A percentile compares a stretch with the other conserved stretches of the same genome.
Conservation (phyloP, 2,888 invertebrate species). For the Idaea aversata region DNA sequence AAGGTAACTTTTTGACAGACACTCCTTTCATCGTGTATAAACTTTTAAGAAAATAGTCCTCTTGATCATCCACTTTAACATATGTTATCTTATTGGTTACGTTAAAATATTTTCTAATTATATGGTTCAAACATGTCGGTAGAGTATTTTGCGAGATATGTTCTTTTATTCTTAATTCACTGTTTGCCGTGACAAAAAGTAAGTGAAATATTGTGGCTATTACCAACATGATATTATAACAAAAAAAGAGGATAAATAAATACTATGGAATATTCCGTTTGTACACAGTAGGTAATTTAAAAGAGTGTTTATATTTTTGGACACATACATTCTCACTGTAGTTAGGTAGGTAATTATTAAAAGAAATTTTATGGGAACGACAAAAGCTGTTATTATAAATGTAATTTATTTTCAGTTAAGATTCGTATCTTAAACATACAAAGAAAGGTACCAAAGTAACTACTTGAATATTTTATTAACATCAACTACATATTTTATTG, state of each 20-base stretch:
- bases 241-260: background rate
- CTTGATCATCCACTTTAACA: background rate
- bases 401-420: background rate
- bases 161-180: background rate
- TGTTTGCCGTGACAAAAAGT: background rate
- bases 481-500: background rate
- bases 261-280: background rate
- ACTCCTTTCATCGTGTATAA: constrained; percentile 17
- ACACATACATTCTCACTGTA: background rate
- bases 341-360: background rate
- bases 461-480: background rate
- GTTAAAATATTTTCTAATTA: background rate
- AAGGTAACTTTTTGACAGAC: background rate
- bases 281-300: background rate
- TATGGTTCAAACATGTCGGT: background rate
- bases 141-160: background rate
- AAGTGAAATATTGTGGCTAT: background rate
- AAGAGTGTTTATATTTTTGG: background rate
- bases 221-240: background rate
- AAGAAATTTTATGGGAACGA: background rate
- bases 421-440: constrained; percentile 2
- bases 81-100: background rate
- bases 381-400: background rate
- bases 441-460: background rate
- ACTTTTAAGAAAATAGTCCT: constrained; percentile 18